Percentiles rank a stretch among this genome's conserved stretches.
These are phyloP conservation scores for Battus philenor DNA, from an alignment of 1,140 invertebrate genomes.

Conservation along the genomic window DNA sequence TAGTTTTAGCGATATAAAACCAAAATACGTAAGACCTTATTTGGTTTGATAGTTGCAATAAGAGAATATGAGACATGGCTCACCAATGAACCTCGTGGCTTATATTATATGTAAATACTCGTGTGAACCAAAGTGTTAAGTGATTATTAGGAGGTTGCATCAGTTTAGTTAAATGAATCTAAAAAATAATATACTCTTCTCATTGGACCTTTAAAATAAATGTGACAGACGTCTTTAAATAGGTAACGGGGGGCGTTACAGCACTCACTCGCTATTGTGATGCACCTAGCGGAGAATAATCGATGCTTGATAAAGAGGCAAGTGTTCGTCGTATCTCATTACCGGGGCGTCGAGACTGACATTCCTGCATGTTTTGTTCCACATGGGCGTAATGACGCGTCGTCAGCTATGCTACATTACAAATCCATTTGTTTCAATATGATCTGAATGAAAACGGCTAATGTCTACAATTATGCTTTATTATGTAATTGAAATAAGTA, in stretches of 20 bases:
- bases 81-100: no score
- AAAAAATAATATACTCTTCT: no score
- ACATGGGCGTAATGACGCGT: slow-evolving; percentile 19
- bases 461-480: neutral
- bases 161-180: no score
- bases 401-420: slow-evolving; percentile 15
- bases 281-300: slow-evolving; percentile 22
- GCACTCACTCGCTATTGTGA: slow-evolving; percentile 3
- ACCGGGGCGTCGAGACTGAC: slow-evolving; percentile 40
- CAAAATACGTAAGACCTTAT: no score
- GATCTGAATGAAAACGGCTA: slow-evolving; percentile 4
- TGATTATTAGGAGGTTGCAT: no score
- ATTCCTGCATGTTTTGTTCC: slow-evolving; percentile 36
- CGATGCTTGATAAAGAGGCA: slow-evolving; percentile 39
- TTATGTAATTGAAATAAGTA: slow-evolving; percentile 15
- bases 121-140: no score
- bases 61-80: no score
- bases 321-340: slow-evolving; percentile 55
- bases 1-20: no score
- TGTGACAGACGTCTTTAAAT: neutral
- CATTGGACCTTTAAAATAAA: no score
- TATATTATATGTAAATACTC: no score
- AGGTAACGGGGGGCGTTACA: slow-evolving; percentile 6
- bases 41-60: no score
- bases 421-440: slow-evolving; percentile 14